Evolutionary conservation across 2,797 vertebrate species (phyloP).

Genomic region (Rhinogobio ventralis): DNA sequence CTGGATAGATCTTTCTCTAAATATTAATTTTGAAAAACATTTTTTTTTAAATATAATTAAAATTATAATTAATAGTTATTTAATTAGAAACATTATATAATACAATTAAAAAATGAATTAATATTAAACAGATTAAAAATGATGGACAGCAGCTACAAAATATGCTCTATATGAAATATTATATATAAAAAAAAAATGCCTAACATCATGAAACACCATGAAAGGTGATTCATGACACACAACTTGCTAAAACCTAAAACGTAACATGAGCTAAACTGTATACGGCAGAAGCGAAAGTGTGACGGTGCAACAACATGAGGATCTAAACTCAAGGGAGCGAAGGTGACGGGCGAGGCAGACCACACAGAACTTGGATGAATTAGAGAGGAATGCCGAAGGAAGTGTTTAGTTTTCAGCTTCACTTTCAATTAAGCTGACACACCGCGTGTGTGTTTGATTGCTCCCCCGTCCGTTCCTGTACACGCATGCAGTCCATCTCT

Average conservation of each 20-base stretch:
- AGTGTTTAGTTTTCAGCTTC: slow-evolving; percentile 66
- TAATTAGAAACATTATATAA: neutral
- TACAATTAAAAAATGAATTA: neutral
- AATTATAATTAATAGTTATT: neutral
- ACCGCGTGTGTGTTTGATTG: slow-evolving; percentile 31
- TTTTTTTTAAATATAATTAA: neutral
- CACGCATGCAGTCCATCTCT: neutral
- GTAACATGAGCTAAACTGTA: slow-evolving; percentile 15
- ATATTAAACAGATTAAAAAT: neutral
- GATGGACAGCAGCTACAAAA: neutral
- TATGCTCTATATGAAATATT: neutral
- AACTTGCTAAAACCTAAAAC: slow-evolving; percentile 6
- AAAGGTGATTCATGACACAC: neutral
- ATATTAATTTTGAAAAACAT: neutral
- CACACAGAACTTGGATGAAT: slow-evolving; percentile 58
- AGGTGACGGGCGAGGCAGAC: slow-evolving; percentile 41
- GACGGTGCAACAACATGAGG: slow-evolving; percentile 18
- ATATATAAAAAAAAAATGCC: neutral
- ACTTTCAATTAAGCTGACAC: slow-evolving; percentile 71
- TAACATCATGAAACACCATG: neutral
- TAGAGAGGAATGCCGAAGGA: slow-evolving; percentile 46
- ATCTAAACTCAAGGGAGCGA: slow-evolving; percentile 10
- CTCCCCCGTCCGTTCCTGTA: slow-evolving; percentile 29
- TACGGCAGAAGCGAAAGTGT: slow-evolving; percentile 32
- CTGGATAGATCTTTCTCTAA: neutral